A percentile compares a stretch with the other conserved stretches of the same genome.
These are phyloP conservation scores for Rhodeus uyekii DNA, from an alignment of 2,797 vertebrate species.

Conservation along the genomic window DNA sequence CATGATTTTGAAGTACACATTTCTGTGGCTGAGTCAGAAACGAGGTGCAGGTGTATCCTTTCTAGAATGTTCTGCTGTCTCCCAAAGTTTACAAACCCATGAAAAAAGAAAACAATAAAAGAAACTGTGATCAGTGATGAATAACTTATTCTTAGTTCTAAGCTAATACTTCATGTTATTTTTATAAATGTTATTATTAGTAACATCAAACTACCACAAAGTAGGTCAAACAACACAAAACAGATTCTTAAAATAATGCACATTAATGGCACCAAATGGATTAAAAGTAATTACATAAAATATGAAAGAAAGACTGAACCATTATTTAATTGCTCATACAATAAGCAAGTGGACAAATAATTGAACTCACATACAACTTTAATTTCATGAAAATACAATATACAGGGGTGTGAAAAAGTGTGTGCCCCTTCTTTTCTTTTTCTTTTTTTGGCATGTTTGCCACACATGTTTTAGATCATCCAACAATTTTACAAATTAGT, in stretches of 20 bases:
- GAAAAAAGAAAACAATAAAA: neutral
- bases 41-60: conserved; percentile 93
- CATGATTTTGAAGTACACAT: conserved; percentile 94
- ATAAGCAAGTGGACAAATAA: neutral
- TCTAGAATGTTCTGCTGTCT: conserved; percentile 94
- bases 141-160: conserved; percentile 37
- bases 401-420: too few relatives aligned
- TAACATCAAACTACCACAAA: conserved; percentile 10
- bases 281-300: neutral
- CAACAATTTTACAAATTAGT: too few relatives aligned
- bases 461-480: too few relatives aligned
- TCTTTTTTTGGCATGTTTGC: too few relatives aligned
- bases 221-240: conserved; percentile 6
- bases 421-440: too few relatives aligned
- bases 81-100: conserved; percentile 8
- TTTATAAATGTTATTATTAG: conserved; percentile 24
- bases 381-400: neutral
- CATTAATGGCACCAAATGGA: neutral
- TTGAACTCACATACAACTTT: neutral
- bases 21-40: conserved; percentile 86
- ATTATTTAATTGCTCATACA: neutral
- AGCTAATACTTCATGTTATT: conserved; percentile 2
- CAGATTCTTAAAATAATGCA: neutral
- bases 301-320: neutral
- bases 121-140: conserved; percentile 1